Conservation (phyloP, 2,797 vertebrate species). For the Helarctos malayanus region DNA sequence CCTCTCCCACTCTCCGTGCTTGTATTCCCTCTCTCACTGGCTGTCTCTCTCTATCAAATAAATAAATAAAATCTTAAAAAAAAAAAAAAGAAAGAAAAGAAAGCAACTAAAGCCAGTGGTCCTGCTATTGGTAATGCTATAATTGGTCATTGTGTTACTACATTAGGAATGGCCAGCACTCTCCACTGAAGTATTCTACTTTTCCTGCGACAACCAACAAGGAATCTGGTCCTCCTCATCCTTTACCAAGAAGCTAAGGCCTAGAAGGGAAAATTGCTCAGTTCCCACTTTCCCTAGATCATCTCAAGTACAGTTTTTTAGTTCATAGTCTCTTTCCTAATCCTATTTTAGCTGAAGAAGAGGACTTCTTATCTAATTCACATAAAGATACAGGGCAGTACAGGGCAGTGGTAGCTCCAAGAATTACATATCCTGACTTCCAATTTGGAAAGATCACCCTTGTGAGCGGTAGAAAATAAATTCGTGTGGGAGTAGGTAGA, state of each 20-base stretch:
- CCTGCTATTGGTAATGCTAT: neutral
- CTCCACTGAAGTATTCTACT: neutral
- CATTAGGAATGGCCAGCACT: neutral
- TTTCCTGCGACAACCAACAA: neutral
- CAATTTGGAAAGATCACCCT: neutral
- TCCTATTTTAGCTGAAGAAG: neutral
- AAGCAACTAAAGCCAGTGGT: neutral
- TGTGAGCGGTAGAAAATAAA: neutral
- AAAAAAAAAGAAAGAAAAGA: neutral
- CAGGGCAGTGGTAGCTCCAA: neutral
- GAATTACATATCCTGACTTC: neutral
- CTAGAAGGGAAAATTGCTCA: neutral
- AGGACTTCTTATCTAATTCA: neutral
- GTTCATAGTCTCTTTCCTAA: neutral
- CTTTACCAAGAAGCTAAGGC: neutral
- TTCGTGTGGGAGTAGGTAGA: neutral
- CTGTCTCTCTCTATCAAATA: no score
- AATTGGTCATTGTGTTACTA: neutral
- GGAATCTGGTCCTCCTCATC: neutral
- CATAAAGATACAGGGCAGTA: neutral
- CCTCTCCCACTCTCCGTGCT: no score
- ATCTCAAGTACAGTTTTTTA: neutral
- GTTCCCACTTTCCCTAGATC: neutral
- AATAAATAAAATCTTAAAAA: no score
- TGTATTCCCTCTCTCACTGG: no score